phyloP scores from a whole-genome alignment of 2,113 vertebrate genomes.

The Emydocephalus ijimae region DNA sequence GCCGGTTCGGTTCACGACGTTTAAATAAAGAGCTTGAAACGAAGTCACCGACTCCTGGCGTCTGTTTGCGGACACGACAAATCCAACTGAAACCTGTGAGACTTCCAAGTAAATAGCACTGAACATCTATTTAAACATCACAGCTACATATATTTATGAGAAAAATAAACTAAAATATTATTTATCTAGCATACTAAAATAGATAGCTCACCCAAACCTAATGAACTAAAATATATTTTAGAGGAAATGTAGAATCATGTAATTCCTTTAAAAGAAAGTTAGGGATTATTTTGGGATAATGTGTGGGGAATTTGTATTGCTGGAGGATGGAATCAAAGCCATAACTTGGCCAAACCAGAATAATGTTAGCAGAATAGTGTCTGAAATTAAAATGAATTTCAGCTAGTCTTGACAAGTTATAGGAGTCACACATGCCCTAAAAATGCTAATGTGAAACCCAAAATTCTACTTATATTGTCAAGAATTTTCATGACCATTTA shows the following conservation, averaged over 20 bases:
- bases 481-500: background rate
- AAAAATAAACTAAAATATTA: background rate
- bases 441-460: background rate
- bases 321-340: background rate
- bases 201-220: background rate
- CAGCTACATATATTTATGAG: background rate
- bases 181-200: background rate
- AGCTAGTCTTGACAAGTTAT: background rate
- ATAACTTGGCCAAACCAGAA: background rate
- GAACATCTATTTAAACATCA: background rate
- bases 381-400: background rate
- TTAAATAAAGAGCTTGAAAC: too few species aligned
- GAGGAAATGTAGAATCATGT: background rate
- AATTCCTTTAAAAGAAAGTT: background rate
- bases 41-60: too few species aligned
- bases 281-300: background rate
- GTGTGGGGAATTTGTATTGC: background rate
- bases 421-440: background rate
- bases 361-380: background rate
- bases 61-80: too few species aligned
- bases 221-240: background rate
- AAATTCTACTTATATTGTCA: background rate
- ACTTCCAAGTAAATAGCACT: background rate
- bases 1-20: too few species aligned
- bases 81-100: background rate